phyloP scores from a whole-genome alignment of 1,140 invertebrate genomes.

The Brachionus angularis region DNA sequence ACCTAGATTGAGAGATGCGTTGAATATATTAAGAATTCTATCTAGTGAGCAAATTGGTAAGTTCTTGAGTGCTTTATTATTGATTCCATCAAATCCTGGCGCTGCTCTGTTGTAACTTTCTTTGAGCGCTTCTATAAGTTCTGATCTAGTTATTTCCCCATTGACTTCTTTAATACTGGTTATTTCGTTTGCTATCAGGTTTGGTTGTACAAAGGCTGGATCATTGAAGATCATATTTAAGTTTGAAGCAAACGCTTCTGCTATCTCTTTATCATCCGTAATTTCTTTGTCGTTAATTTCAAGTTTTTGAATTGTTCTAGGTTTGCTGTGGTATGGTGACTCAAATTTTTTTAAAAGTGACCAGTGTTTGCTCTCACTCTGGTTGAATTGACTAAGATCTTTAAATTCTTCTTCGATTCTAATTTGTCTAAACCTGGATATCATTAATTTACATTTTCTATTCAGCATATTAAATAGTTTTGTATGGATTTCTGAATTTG shows the following conservation, averaged over 20 bases:
- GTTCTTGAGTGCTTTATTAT: not conserved
- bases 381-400: not conserved
- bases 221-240: too few species aligned
- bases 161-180: not conserved
- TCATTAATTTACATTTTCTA: not conserved
- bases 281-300: not conserved
- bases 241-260: too few species aligned
- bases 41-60: not conserved
- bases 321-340: not conserved
- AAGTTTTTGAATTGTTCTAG: not conserved
- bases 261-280: too few species aligned
- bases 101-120: not conserved
- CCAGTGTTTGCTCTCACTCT: not conserved
- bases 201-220: not conserved
- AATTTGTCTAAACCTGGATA: not conserved
- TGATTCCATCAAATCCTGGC: not conserved
- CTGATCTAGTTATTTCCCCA: not conserved
- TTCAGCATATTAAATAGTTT: not conserved
- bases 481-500: not conserved
- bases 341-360: not conserved
- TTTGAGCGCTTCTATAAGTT: not conserved
- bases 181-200: not conserved
- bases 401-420: not conserved
- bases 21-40: not conserved
- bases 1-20: not conserved